Evolutionary conservation across 2,888 invertebrate genomes (phyloP), one percentile per base, ranked within the genome.

Genomic region (Hydropsyche betteni): DNA sequence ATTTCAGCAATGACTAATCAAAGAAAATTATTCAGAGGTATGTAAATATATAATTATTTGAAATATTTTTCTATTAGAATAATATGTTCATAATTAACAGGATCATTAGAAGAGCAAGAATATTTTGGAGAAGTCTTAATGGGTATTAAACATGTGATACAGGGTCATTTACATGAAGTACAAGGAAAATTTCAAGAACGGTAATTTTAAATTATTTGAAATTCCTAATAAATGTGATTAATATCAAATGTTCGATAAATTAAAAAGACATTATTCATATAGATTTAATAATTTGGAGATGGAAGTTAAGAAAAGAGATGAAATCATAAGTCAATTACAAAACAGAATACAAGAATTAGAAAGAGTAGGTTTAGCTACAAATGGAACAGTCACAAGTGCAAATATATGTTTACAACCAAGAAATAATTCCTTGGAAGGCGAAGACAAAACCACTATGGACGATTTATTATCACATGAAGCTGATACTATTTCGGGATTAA

Each of bases 61-160:
- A 58, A 71, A 33, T 69, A 58, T 69, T 64, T 71, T 74, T 70
- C 7, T 38, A 50, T 24, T 33, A 61, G 14, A 58, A 68, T 75
- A 68, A 68, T 76, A 69, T 68, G 74, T 16, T 68, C 16, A 52
- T 36, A 69, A 79, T 81, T 84, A 82, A 76, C 84, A 91, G 91
- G 90, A 79, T 89, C 90, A 38, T 84, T 90, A 75, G 91, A 91
- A 82, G 92, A 94, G 81, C 94, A 94, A 82, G 94, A 94, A 83
- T 94, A 93, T 85, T 92, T 94, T 82, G 91, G 92, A 52, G 94
- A 94, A 83, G 91, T 95, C 34, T 87, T 95, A 68, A 84, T 91
- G 80, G 94, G 92, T 77, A 94, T 95, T 78, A 93, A 93, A 83
- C 92, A 94, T 83, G 92, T 94, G 69, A 93, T 95, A 84, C 93